Base-by-base conservation (phyloP, 2,113 vertebrate species). In the Pelvicachromis taeniatus region DNA sequence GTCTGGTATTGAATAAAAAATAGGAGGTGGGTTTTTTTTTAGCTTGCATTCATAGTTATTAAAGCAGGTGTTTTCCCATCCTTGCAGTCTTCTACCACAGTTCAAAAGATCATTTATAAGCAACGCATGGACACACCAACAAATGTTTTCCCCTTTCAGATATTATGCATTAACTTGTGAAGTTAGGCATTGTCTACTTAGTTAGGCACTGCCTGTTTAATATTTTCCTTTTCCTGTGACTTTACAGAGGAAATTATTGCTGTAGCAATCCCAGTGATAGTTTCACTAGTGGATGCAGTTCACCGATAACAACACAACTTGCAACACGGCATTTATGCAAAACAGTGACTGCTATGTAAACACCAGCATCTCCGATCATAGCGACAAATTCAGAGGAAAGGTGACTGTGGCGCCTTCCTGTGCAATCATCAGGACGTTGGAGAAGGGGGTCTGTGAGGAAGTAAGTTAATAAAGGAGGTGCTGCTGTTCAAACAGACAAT, bases 391-490 rank as follows among this genome's bases (percentile, higher is more conserved):
- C 10, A 26, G 42, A 70, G 4, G 48, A 31, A 84, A 85, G 84
- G 11, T 7, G 3, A 52, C 35, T 33, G 35, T 78, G 83, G 77
- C 89, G 88, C 59, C 53, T 19, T 77, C 59, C 58, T 0, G 19
- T 89, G 77, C 75, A 78, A 85, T 84, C 61, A 78, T 75, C 82
- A 77, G 65, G 3, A 13, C 75, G 75, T 82, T 79, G 56, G 33
- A 35, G 53, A 80, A 19, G 1, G 81, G 40, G 48, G 26, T 84
- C 91, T 88, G 83, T 86, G 82, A 87, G 73, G 59, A 82, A 70
- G 48, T 65, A 78, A 88, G 89, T 92, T 91, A 92, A 93, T 91
- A 93, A 90, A 89, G 82, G 85, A 91, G 86, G 73, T 81, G 81
- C 81, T 84, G 53, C 77, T 86, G 78, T 90, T 61, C 82, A 91